Evolutionary conservation across 2,113 vertebrate genomes (phyloP), one percentile per base, ranked within the genome.

Genomic region (Pionites leucogaster): DNA sequence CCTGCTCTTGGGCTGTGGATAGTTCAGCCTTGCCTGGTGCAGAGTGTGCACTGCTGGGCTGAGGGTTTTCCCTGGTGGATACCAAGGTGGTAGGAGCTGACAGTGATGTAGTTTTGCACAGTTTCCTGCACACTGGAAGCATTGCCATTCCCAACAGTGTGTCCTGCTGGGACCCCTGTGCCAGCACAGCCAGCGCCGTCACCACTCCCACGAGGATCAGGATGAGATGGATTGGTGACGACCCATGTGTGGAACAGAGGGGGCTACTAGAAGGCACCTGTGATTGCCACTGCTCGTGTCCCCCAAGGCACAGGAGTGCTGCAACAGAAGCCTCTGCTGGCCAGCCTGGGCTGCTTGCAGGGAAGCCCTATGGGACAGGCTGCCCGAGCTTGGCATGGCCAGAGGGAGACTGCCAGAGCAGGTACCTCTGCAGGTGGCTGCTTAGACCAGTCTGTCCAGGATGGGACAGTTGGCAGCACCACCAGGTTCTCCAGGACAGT

Each of bases 71-170:
- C 53, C 49, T 64, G 68, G 53, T 69, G 82, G 57, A 46, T 53
- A 17, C 52, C 0, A 6, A 50, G 67, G 1, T 11, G 10, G 59
- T 22, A 41, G 44, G 53, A 72, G 86, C 37, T 64, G 67, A 13
- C 85, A 28, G 0, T 8, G 53, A 55, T 31, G 65, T n/a, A 39
- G 60, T 29, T 75, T 44, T 63, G 69, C 46, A n/a, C 46, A 49
- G 78, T 33, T 14, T 15, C 42, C 77, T 9, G 29, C 81, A 67
- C 14, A 8, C 39, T 2, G 29, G 63, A 53, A 57, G 44, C 50
- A n/a, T 33, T 10, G 60, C 68, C 0, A 0, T 41, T 37, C 70
- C 80, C 62, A 57, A 65, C 1, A 0, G 65, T 39, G 50, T 39
- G 47, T 69, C 47, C 91, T 85, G 67, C 69, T 64, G 14, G 82